Percentiles rank a stretch among this genome's conserved stretches.
Evolutionary conservation across 1,140 invertebrate genomes (phyloP).

Genomic region (Paracyclopina nana): DNA sequence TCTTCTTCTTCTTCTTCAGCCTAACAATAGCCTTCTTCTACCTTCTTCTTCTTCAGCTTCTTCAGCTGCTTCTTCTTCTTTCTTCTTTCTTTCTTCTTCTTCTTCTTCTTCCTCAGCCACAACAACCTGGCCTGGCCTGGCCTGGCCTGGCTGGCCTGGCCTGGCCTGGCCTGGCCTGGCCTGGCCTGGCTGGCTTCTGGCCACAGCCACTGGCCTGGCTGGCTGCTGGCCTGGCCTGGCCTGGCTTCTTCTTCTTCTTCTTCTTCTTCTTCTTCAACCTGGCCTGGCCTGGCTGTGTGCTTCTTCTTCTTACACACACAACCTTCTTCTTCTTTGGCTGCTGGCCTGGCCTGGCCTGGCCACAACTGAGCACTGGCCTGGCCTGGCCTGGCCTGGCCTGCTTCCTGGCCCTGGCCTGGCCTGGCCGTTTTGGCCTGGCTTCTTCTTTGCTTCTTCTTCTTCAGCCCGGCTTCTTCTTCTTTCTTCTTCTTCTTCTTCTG

Average conservation of each 20-base stretch:
- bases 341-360: constrained; percentile 22
- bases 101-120: constrained; percentile 19
- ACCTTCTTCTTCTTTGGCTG: constrained; percentile 22
- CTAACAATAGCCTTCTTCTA: constrained; percentile 20
- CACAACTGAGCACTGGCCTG: constrained; percentile 19
- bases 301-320: constrained; percentile 21
- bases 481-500: constrained; percentile 22
- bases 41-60: constrained; percentile 19
- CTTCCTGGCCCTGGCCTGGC: constrained; percentile 22
- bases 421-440: constrained; percentile 22
- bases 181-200: constrained; percentile 20
- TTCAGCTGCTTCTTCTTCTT: constrained; percentile 3
- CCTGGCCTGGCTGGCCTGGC: no score
- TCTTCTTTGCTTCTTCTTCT: constrained; percentile 22
- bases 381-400: constrained; percentile 22
- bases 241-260: constrained; percentile 19
- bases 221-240: constrained; percentile 21
- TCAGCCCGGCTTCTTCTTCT: constrained; percentile 22
- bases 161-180: constrained; percentile 19
- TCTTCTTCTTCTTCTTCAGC: constrained; percentile 20
- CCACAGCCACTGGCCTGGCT: constrained; percentile 20
- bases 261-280: constrained; percentile 19
- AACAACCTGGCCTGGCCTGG: constrained; percentile 20
- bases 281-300: constrained; percentile 22
- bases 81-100: constrained; percentile 15